Base-by-base conservation (phyloP, 2,888 invertebrate species). In the Lacanobia wlatinum region DNA sequence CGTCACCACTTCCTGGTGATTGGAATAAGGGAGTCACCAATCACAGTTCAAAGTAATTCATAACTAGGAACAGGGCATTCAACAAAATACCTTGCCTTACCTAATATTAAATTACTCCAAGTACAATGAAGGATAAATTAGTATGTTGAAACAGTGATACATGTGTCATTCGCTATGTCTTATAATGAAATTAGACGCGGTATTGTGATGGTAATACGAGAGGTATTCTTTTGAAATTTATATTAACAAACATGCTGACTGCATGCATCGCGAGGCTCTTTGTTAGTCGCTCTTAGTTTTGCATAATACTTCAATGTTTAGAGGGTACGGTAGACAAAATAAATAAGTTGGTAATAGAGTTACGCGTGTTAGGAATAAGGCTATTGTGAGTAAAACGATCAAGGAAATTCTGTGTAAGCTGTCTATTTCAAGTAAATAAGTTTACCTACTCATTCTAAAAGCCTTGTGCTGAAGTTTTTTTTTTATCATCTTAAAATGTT, bases 221-320 rank as follows among this genome's bases (percentile, higher is more conserved):
- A 78, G 60, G 71, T 73, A 80, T 86, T 84, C 84, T 87, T 81
- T 85, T 80, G 85, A 79, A 85, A 84, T 78, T 78, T 79, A 75
- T 83, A 83, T 84, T 75, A 84, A 74, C 86, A 84, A 80, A 84
- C 61, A 79, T 64, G 61, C 46, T 69, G 71, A 68, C 68, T 80
- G 74, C 62, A 70, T 64, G 78, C 71, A 75, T 81, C 70, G 76
- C 61, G 60, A 50, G 23, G 48, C 21, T 78, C 78, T 84, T 85
- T 85, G 81, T 85, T 80, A 67, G 16, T 48, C 18, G 52, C 23
- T 64, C 46, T 63, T 70, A 61, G 78, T 61, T 82, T 86, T 87
- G 80, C 82, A 81, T 82, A 84, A 82, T 75, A 80, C 48, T 58
- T 64, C n/a, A 66, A 76, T 73, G 63, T 65, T 76, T 71, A 43